Conservation (phyloP, 2,113 vertebrate species). For the Clinocottus analis region DNA sequence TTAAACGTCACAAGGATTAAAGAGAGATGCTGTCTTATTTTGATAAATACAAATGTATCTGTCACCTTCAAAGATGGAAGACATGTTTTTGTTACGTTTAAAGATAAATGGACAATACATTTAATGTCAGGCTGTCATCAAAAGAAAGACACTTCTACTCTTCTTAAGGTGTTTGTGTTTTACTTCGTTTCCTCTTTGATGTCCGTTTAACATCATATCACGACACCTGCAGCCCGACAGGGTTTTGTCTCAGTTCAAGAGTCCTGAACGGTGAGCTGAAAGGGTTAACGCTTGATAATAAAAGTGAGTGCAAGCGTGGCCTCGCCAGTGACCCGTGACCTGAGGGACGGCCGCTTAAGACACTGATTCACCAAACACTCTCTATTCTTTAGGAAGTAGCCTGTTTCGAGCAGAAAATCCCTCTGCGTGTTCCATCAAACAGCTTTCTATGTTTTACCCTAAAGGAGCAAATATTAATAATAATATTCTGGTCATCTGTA, state of each 20-base stretch:
- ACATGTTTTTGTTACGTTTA: not conserved
- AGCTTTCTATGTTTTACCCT: not conserved
- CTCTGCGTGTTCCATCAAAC: not conserved
- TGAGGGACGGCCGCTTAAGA: conserved; percentile 32
- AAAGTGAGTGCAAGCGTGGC: conserved; percentile 3
- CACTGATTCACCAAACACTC: conserved; percentile 39
- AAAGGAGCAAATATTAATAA: not conserved
- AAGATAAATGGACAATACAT: not conserved
- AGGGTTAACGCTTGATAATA: conserved; percentile 50
- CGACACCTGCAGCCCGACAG: conserved; percentile 16
- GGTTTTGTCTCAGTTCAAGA: not conserved
- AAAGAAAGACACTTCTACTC: not conserved
- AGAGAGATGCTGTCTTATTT: not conserved
- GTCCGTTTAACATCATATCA: not conserved
- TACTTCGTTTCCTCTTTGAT: not conserved
- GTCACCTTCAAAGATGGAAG: not conserved
- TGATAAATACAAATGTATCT: not conserved
- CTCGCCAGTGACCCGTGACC: conserved; percentile 48
- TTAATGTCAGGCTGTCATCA: not conserved
- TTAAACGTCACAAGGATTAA: not conserved
- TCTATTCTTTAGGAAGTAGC: conserved; percentile 29
- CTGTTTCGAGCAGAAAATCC: not conserved
- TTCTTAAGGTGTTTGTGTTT: conserved; percentile 5
- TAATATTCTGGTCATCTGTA: conserved; percentile 7
- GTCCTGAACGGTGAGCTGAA: conserved; percentile 3